Conservation (phyloP, 1,140 invertebrate species). For the Drosophila yakuba region DNA sequence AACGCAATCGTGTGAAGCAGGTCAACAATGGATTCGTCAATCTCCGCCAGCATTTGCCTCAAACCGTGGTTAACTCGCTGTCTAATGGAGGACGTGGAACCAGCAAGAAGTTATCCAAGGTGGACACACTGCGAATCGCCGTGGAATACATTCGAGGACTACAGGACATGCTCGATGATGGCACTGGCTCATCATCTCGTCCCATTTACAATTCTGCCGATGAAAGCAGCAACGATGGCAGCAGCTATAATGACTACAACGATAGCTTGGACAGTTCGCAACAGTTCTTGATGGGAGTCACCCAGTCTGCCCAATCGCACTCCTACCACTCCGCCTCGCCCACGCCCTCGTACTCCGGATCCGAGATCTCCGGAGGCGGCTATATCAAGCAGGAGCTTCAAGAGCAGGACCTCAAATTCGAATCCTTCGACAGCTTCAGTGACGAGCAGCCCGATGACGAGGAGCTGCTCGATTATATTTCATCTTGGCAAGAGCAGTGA, state of each 20-base stretch:
- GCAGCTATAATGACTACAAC: conserved; percentile 51
- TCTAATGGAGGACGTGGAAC: conserved; percentile 88
- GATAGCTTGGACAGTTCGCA: conserved; percentile 86
- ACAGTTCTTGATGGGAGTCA: conserved; percentile 22
- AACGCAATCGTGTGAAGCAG: conserved; percentile 97
- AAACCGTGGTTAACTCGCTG: conserved; percentile 89
- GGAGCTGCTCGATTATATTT: conserved; percentile 94
- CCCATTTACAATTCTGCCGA: conserved; percentile 47
- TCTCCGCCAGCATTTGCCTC: conserved; percentile 93
- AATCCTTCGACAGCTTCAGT: conserved; percentile 91
- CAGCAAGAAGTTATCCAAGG: conserved; percentile 96
- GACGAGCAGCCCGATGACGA: conserved; percentile 95
- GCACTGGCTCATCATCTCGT: conserved; percentile 15
- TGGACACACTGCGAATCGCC: conserved; percentile 96
- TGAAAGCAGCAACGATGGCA: conserved; percentile 75
- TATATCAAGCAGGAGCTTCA: conserved; percentile 66
- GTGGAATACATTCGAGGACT: conserved; percentile 97
- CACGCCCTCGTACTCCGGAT: conserved; percentile 90
- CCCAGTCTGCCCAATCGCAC: conserved; percentile 23
- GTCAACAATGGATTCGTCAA: conserved; percentile 97
- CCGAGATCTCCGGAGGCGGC: conserved; percentile 83
- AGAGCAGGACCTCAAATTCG: conserved; percentile 85
- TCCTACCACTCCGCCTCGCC: conserved; percentile 89
- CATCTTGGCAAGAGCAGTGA: conserved; percentile 92
- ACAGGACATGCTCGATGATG: conserved; percentile 92